These are phyloP conservation scores for Amphipoea oculea DNA, from an alignment of 2,888 invertebrate species.

Conservation along the genomic window DNA sequence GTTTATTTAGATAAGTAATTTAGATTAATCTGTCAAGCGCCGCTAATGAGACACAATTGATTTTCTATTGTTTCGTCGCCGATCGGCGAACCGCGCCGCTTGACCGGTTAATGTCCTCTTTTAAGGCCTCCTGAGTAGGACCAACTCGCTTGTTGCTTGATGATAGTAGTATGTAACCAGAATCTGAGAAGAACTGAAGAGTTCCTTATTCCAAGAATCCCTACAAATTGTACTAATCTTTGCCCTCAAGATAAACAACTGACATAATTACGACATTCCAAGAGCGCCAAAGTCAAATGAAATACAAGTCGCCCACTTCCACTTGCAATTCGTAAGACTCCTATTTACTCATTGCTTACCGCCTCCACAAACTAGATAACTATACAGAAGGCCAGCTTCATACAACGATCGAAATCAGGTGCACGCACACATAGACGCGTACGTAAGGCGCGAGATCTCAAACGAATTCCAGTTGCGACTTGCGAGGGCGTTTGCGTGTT, in stretches of 20 bases:
- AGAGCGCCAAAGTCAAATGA: conserved; percentile 29
- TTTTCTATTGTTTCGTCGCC: no score
- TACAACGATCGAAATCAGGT: background rate
- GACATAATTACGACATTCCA: conserved; percentile 25
- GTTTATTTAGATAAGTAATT: no score
- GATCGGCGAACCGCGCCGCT: no score
- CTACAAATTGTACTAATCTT: no score
- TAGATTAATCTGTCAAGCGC: no score
- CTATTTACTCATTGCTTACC: background rate
- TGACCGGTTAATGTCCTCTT: background rate
- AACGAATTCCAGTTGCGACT: no score
- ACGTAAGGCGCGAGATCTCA: no score
- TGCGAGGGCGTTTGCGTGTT: no score
- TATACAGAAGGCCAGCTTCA: conserved; percentile 1
- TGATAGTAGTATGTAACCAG: no score
- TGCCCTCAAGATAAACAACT: conserved; percentile 2
- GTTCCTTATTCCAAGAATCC: background rate
- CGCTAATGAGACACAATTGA: no score
- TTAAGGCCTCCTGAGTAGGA: background rate
- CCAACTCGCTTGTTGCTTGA: no score
- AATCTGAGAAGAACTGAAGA: no score
- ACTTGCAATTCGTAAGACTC: conserved; percentile 7
- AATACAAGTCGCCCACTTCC: conserved; percentile 46
- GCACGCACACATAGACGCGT: background rate
- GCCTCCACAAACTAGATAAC: background rate